Evolutionary conservation across 2,113 vertebrate genomes (phyloP).

Genomic region (Empidonax alnorum): DNA sequence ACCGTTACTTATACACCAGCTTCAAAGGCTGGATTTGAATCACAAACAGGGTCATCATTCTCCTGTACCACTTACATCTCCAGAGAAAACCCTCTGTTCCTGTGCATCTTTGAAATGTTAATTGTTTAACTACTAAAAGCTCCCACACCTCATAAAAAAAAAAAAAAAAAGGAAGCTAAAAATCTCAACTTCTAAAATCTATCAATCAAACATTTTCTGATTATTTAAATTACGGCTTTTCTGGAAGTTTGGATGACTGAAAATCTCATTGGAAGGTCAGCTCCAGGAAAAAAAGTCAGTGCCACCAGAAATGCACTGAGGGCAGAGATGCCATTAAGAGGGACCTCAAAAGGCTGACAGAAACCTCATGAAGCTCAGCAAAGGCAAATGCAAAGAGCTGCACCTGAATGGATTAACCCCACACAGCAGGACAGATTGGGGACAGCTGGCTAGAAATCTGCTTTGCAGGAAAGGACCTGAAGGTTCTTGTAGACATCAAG

Average conservation of each 20-base stretch:
- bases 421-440: not conserved
- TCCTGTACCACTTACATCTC: constrained; percentile 25
- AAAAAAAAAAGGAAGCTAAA: not conserved
- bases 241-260: not conserved
- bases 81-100: constrained; percentile 46
- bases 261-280: not conserved
- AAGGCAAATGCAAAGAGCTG: not conserved
- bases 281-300: not conserved
- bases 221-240: not conserved
- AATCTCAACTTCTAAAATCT: not conserved
- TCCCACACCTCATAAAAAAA: not conserved
- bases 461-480: not conserved
- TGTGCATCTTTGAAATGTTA: constrained; percentile 68
- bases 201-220: not conserved
- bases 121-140: constrained; percentile 49
- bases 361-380: not conserved
- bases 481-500: not conserved
- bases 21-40: constrained; percentile 65
- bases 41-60: constrained; percentile 46
- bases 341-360: not conserved
- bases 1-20: not conserved
- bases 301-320: not conserved
- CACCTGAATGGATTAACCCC: not conserved
- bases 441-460: not conserved
- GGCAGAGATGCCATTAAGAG: not conserved